phyloP scores from a whole-genome alignment of 2,113 vertebrate species.

The Periophthalmus modestus region DNA sequence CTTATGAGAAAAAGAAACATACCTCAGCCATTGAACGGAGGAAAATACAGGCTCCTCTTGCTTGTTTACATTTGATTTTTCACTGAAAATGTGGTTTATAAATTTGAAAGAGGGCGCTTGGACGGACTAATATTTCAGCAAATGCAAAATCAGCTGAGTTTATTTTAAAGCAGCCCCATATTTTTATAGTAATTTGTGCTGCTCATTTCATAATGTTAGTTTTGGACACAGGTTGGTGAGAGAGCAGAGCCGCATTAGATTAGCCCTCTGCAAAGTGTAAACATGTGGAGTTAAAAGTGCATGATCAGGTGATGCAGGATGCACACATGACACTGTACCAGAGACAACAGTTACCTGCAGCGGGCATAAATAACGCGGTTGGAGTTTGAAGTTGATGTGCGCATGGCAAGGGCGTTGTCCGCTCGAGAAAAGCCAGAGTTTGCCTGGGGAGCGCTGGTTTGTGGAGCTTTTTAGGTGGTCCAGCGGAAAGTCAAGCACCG shows the following conservation, averaged over 20 bases:
- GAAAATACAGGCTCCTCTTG: slow-evolving; percentile 63
- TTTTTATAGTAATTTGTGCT: slow-evolving; percentile 83
- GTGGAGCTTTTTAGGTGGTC: slow-evolving; percentile 79
- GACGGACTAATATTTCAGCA: slow-evolving; percentile 81
- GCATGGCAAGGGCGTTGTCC: slow-evolving; percentile 72
- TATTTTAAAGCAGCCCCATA: slow-evolving; percentile 80
- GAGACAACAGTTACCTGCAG: slow-evolving; percentile 12
- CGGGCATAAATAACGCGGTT: background rate
- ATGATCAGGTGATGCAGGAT: slow-evolving; percentile 56
- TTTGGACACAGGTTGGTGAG: slow-evolving; percentile 76
- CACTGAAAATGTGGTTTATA: slow-evolving; percentile 62
- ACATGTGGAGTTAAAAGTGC: slow-evolving; percentile 71
- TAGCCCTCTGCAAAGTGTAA: slow-evolving; percentile 78
- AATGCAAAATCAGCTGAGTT: slow-evolving; percentile 83
- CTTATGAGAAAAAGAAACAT: slow-evolving; percentile 74
- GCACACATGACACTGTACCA: slow-evolving; percentile 22
- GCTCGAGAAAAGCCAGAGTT: slow-evolving; percentile 61
- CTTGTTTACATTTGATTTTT: slow-evolving; percentile 78
- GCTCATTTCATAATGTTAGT: slow-evolving; percentile 83
- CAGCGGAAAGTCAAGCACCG: slow-evolving; percentile 71
- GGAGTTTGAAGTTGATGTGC: slow-evolving; percentile 51
- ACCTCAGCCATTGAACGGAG: slow-evolving; percentile 68
- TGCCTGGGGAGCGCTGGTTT: slow-evolving; percentile 72
- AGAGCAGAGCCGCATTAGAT: slow-evolving; percentile 69
- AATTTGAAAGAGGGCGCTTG: slow-evolving; percentile 55